Evolutionary conservation across 2,888 invertebrate genomes (phyloP).

Genomic region (Gonocerus acuteangulatus): DNA sequence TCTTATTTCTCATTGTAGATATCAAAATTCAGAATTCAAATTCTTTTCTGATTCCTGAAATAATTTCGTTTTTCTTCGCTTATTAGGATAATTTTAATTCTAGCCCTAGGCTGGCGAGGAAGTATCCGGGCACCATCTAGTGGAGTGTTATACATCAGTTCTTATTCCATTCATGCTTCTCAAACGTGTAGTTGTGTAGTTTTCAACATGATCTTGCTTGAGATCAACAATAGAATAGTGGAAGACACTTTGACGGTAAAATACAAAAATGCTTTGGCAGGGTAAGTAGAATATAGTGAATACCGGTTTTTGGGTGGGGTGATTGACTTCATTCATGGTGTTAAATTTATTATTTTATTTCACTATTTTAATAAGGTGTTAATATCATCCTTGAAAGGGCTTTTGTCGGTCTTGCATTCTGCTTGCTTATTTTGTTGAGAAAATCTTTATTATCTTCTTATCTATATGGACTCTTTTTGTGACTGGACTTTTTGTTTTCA

Average conservation of each 20-base stretch:
- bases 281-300: conserved; percentile 58
- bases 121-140: conserved; percentile 15
- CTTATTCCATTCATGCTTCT: conserved; percentile 17
- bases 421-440: too few relatives aligned
- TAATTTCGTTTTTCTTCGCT: too few relatives aligned
- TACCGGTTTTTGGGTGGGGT: conserved; percentile 17
- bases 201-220: conserved; percentile 78
- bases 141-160: neutral
- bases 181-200: neutral
- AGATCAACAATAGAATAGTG: conserved; percentile 98
- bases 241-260: conserved; percentile 93
- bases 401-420: too few relatives aligned
- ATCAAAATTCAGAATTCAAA: too few relatives aligned
- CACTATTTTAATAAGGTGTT: neutral
- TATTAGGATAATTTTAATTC: too few relatives aligned
- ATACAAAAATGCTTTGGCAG: conserved; percentile 90
- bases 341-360: conserved; percentile 6
- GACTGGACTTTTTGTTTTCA: too few relatives aligned
- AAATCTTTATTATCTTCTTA: too few relatives aligned
- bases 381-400: too few relatives aligned
- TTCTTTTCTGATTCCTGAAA: too few relatives aligned
- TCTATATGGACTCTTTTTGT: neutral
- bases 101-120: neutral
- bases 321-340: neutral
- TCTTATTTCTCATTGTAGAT: too few relatives aligned